Base-by-base conservation (phyloP, 2,888 invertebrate genomes). In the Lasioglossum zephyrum region DNA sequence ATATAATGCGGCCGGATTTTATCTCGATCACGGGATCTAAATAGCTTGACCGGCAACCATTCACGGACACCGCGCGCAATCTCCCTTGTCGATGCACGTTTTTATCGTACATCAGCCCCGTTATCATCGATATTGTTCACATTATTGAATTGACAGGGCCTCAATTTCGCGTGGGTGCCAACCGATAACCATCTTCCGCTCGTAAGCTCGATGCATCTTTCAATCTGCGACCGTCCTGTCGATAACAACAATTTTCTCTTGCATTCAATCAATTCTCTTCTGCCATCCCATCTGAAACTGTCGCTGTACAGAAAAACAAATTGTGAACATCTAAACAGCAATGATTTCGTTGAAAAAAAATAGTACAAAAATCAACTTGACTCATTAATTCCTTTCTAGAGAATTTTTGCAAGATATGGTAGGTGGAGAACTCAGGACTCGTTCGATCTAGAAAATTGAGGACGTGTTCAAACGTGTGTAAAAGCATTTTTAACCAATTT, bases 21-120 rank as follows among this genome's bases (percentile, higher is more conserved):
- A 92, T 93, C 92, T 91, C 77, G 87, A 90, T 91, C 91, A 86
- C 77, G 81, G 84, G 87, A 92, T 93, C 92, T 92, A 88, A 88
- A 90, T 89, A 86, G 84, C 87, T 74, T 84, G 84, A 36, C 88
- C 79, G 39, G 57, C 73, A 77, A 63, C 60, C 66, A 49, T 75
- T 70, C 44, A 76, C 69, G 76, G 60, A 36, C 73, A 81, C 69
- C 72, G 72, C 69, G 76, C 75, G 26, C 80, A 79, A 87, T 84
- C 79, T 79, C 69, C n/a, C 49, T 44, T 31, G 26, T 39, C 60
- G 69, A 80, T 86, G 80, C 75, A 31, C 72, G 72, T 81, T 41
- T 86, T 74, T 53, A 72, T 44, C n/a, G 5, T 36, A 47, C 16
- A 36, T 66, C 73, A 39, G 70, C 22, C 70, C 82, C 79, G 74